Base-by-base conservation (phyloP, 2,797 vertebrate genomes). In the Anisognathus igniventris region DNA sequence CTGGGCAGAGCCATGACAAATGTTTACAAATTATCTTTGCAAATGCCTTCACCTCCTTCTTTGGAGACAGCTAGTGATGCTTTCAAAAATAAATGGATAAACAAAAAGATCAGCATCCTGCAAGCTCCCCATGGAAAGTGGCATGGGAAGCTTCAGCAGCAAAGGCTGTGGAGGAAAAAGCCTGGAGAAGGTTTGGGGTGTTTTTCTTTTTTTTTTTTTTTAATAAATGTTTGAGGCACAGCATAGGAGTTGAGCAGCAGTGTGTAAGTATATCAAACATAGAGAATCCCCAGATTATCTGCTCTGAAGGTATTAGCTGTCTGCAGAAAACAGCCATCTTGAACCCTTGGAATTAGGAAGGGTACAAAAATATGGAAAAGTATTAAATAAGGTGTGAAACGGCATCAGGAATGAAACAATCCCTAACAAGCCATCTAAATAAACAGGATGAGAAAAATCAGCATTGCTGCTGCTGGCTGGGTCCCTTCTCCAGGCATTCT, bases 81-180 rank as follows among this genome's bases (percentile, higher is more conserved):
- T 77, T 77, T 68, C 73, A 91, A 91, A 88, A 91, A 93, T 65
- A 83, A 93, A 90, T 40, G 70, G 92, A 92, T 86, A 93, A 95
- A 94, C 86, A 92, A 86, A 85, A 92, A 86, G 57, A 95, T 73
- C 84, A 73, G 27, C 86, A 66, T 64, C 53, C 35, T 0, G 0
- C 27, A n/a, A 73, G 56, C 44, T 96, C 85, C 84, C 89, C 25
- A 2, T 4, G 17, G 82, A 92, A 77, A 39, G 72, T 76, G 94
- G 74, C 2, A 7, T 62, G 56, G 65, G 71, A 90, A 87, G 61
- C 12, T 88, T 62, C 53, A 56, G 70, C 70, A 67, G 62, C 4
- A 8, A 45, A 66, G 28, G 18, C 64, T 90, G 65, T 44, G 27
- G 44, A 84, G 37, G 21, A 91, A 87, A 90, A 25, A 82, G 51